Evolutionary conservation across 2,888 invertebrate genomes (phyloP), one percentile per base, ranked within the genome.

Genomic region (Torymus tubicola): DNA sequence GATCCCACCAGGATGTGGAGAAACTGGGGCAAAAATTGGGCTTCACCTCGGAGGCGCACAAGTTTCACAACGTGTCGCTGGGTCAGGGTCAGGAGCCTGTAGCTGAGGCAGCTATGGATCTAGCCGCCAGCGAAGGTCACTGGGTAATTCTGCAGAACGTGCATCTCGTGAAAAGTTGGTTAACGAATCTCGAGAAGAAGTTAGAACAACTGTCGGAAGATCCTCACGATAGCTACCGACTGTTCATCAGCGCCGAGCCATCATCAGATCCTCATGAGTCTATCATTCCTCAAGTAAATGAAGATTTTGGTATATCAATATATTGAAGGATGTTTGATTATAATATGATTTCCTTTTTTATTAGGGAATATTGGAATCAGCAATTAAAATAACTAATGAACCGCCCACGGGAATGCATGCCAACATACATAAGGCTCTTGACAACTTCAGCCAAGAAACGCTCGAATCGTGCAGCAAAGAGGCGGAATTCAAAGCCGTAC

Each of bases 71-170:
- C 86, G 96, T 98, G 2, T 98, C 98, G 0, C 91, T 98, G 55
- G 98, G 98, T 0, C 98, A 98, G 91, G 98, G 98, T 0, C 98
- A 98, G 89, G 98, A 98, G 91, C 92, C 95, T 2, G 96, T 98
- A 0, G 98, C 98, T 0, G 98, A 98, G 89, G 93, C 94, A 83
- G 96, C 97, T 0, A 95, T 98, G 93, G 94, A 95, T 67, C 88
- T 94, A 0, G 96, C 97, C 0, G 96, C 97, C 0, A 95, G 96
- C 0, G 88, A 93, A 57, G 86, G 86, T 16, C 96, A 98, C 87
- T 98, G 98, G 98, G 98, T 98, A 18, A 96, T 98, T 79, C 91
- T 98, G 64, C 95, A 98, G 92, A 98, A 98, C 90, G 95, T 98
- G 79, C 98, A 98, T 91, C 93, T 98, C 82, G 98, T 98, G 0